Percentiles rank a stretch among this genome's conserved stretches.
phyloP scores from a whole-genome alignment of 2,113 vertebrate species.

The Steatornis caripensis region DNA sequence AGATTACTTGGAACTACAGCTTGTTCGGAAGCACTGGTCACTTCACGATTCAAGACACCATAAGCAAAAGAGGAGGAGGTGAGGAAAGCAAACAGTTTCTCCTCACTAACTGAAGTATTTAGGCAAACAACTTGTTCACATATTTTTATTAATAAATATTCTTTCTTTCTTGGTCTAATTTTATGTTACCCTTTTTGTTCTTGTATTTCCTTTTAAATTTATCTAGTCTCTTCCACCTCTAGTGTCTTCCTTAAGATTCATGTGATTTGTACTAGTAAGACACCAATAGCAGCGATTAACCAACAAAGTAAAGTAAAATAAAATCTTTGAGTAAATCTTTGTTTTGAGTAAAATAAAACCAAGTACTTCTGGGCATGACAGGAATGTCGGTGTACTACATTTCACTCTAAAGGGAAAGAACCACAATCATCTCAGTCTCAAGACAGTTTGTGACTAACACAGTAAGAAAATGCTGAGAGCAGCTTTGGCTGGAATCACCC shows the following conservation, averaged over 20 bases:
- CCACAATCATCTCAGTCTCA: not conserved
- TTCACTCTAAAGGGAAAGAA: not conserved
- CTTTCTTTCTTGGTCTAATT: not conserved
- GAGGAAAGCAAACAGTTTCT: not conserved
- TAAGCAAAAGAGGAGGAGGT: not conserved
- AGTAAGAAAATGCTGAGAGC: not conserved
- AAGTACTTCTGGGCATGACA: not conserved
- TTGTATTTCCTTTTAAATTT: not conserved
- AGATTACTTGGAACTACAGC: not conserved
- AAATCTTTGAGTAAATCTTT: not conserved
- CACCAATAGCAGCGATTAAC: not conserved
- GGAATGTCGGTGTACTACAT: not conserved
- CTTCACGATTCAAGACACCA: not conserved
- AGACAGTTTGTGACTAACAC: not conserved
- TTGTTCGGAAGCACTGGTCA: not conserved
- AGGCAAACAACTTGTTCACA: not conserved
- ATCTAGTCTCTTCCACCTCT: not conserved
- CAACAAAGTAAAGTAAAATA: not conserved
- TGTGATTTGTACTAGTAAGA: not conserved
- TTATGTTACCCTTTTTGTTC: not conserved
- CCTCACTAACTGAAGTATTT: not conserved
- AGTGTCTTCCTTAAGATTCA: not conserved
- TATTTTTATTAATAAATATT: not conserved
- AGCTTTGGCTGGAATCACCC: not conserved
- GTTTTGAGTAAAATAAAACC: not conserved